Evolutionary conservation across 2,888 invertebrate genomes (phyloP).

Genomic region (Tromatobia lineatoria): DNA sequence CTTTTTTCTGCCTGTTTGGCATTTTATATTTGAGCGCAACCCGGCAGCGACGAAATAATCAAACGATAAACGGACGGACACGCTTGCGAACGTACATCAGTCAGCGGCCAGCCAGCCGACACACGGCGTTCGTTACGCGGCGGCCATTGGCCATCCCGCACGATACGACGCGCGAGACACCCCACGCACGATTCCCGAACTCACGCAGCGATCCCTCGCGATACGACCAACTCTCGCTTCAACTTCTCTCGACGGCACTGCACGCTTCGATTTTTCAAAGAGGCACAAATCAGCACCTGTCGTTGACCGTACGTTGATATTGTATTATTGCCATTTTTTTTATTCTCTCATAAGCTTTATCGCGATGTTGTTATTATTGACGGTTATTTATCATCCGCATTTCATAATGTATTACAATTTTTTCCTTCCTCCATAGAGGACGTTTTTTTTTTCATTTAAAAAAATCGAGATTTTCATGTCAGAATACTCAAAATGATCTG

Average conservation of each 20-base stretch:
- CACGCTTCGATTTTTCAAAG: too few species aligned
- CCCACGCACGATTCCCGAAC: constrained; percentile 40
- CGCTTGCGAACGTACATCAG: constrained; percentile 69
- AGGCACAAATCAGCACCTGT: not conserved
- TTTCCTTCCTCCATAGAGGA: too few species aligned
- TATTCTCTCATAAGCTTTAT: not conserved
- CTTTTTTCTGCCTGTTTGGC: constrained; percentile 83
- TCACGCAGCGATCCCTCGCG: not conserved
- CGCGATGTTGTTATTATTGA: not conserved
- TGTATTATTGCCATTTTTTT: not conserved
- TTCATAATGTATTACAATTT: too few species aligned
- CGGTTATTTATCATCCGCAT: too few species aligned
- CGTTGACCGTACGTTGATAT: not conserved
- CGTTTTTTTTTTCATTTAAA: too few species aligned
- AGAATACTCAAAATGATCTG: too few species aligned
- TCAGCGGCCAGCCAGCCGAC: constrained; percentile 73
- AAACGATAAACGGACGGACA: constrained; percentile 73
- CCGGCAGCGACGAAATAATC: constrained; percentile 55
- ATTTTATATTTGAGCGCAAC: constrained; percentile 72
- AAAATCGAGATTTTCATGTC: too few species aligned
- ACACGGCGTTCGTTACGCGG: constrained; percentile 73
- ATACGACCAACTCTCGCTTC: not conserved
- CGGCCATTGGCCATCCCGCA: constrained; percentile 74
- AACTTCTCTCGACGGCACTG: too few species aligned
- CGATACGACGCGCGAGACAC: constrained; percentile 45